Conservation (phyloP, 1,140 invertebrate genomes). For the Leptestheria dahalacensis region DNA sequence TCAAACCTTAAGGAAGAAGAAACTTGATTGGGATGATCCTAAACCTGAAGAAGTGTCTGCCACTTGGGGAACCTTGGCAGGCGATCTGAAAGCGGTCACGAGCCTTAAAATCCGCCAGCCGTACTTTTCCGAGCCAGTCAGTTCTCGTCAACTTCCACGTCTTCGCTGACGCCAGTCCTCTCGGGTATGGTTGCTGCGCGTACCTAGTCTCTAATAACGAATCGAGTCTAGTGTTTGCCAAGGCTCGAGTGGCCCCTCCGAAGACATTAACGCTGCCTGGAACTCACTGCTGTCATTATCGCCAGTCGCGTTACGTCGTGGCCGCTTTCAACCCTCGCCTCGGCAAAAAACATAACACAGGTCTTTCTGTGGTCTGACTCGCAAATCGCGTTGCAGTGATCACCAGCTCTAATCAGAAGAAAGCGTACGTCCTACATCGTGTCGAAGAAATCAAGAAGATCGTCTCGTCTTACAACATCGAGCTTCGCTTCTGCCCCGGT, state of each 20-base stretch:
- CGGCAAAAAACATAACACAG: background rate
- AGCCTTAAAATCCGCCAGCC: background rate
- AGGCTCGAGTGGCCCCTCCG: background rate
- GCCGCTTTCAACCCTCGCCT: background rate
- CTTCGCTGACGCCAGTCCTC: constrained; percentile 10
- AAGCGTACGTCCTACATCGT: constrained; percentile 1
- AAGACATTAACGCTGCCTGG: constrained; percentile 3
- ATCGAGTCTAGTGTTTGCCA: background rate
- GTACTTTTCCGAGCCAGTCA: background rate
- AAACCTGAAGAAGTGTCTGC: background rate
- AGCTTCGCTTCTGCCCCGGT: background rate
- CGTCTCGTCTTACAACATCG: background rate
- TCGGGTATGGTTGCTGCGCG: background rate
- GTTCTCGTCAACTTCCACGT: constrained; percentile 7
- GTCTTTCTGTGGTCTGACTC: constrained; percentile 7
- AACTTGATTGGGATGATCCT: constrained; percentile 17
- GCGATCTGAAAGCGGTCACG: background rate
- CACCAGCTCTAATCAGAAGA: background rate
- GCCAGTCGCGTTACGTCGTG: background rate
- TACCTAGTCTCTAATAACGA: background rate
- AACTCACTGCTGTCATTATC: constrained; percentile 6
- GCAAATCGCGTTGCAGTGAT: constrained; percentile 9
- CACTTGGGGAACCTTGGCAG: background rate
- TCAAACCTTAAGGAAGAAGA: constrained; percentile 16
- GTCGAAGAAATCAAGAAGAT: background rate